Conservation (phyloP, 2,888 invertebrate species). For the Magallana nippona region DNA sequence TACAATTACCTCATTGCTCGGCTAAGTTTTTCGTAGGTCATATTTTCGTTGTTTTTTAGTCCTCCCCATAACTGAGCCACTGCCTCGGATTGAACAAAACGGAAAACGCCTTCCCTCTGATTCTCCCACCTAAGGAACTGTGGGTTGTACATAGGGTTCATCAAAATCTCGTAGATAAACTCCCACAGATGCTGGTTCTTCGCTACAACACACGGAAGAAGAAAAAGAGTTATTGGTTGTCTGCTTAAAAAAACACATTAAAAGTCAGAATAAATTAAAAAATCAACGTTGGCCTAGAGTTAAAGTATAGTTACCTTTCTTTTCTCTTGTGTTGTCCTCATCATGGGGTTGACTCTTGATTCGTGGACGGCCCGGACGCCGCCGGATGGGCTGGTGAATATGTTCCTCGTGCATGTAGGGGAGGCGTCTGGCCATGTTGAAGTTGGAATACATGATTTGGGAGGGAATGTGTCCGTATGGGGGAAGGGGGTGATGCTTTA, state of each 20-base stretch:
- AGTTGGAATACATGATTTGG: slow-evolving; percentile 32
- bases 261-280: background rate
- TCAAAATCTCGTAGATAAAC: slow-evolving; percentile 90
- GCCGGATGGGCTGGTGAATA: slow-evolving; percentile 53
- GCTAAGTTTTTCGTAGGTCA: slow-evolving; percentile 96
- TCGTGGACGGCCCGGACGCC: slow-evolving; percentile 71
- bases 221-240: no score
- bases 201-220: slow-evolving; percentile 46
- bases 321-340: slow-evolving; percentile 66
- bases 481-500: slow-evolving; percentile 19
- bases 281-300: no score
- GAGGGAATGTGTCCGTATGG: slow-evolving; percentile 38
- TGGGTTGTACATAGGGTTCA: slow-evolving; percentile 89
- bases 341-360: slow-evolving; percentile 69
- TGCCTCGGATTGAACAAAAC: slow-evolving; percentile 92
- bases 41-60: slow-evolving; percentile 91
- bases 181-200: slow-evolving; percentile 85
- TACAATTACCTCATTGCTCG: slow-evolving; percentile 92
- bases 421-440: background rate
- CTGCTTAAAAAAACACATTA: slow-evolving; percentile 35
- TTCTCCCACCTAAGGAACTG: slow-evolving; percentile 93
- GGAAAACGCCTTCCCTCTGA: slow-evolving; percentile 90
- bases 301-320: slow-evolving; percentile 65
- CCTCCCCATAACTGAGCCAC: slow-evolving; percentile 93
- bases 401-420: slow-evolving; percentile 34